These are phyloP conservation scores for Bostrychus sinensis DNA, from an alignment of 2,113 vertebrate species.

Conservation along the genomic window DNA sequence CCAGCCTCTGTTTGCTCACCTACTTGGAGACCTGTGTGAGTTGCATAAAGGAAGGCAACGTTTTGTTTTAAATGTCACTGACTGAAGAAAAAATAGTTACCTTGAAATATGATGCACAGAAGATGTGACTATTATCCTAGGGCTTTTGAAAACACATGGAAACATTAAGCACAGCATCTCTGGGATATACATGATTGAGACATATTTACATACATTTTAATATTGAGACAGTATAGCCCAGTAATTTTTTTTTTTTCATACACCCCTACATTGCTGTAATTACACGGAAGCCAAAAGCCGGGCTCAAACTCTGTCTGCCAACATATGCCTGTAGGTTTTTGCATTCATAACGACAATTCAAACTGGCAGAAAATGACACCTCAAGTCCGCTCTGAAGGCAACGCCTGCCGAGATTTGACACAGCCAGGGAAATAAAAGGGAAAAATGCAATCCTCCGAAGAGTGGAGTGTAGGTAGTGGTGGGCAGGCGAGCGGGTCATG, in stretches of 20 bases:
- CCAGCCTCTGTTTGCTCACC: too few relatives aligned
- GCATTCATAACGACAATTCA: constrained; percentile 14
- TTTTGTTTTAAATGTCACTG: too few relatives aligned
- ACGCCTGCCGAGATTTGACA: constrained; percentile 39
- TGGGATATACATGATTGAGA: too few relatives aligned
- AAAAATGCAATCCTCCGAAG: constrained; percentile 67
- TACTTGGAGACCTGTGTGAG: too few relatives aligned
- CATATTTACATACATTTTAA: too few relatives aligned
- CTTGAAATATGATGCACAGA: too few relatives aligned
- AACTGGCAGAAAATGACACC: constrained; percentile 33
- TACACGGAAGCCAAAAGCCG: neutral
- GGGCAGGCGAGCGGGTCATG: constrained; percentile 49
- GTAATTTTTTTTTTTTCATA: too few relatives aligned
- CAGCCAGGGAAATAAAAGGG: constrained; percentile 61
- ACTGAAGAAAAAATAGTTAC: too few relatives aligned
- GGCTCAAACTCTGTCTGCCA: neutral
- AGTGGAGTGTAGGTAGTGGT: constrained; percentile 38
- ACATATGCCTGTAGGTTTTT: neutral
- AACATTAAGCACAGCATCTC: too few relatives aligned
- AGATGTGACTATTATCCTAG: neutral
- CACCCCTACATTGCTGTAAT: neutral
- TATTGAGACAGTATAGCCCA: too few relatives aligned
- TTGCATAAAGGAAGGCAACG: too few relatives aligned
- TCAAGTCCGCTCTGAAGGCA: constrained; percentile 23
- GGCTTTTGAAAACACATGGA: too few relatives aligned